Conservation (phyloP, 2,888 invertebrate species). For the Alviniconcha strummeri region DNA sequence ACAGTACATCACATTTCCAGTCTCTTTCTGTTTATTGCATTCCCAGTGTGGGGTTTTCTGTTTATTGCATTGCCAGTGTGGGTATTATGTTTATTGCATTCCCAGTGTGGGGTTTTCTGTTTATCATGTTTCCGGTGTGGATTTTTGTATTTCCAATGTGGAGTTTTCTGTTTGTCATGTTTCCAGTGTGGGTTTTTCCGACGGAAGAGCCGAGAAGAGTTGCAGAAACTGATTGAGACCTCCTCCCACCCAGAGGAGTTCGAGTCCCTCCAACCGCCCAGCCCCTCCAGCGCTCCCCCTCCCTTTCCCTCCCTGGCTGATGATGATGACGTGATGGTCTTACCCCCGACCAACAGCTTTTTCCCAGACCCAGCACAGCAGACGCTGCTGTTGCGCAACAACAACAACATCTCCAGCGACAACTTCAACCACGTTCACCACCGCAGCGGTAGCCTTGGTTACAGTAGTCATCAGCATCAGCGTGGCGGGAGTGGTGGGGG, state of each 20-base stretch:
- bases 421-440: background rate
- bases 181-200: constrained; percentile 62
- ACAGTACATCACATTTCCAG: too few species aligned
- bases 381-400: constrained; percentile 8
- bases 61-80: too few species aligned
- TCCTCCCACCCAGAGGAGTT: constrained; percentile 24
- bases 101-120: too few species aligned
- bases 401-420: constrained; percentile 26
- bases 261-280: constrained; percentile 18
- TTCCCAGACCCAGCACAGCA: constrained; percentile 8
- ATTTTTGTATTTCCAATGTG: constrained; percentile 48
- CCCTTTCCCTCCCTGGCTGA: constrained; percentile 17
- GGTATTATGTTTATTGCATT: too few species aligned
- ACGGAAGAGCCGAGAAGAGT: constrained; percentile 52
- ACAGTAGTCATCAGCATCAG: background rate
- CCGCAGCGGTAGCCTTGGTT: constrained; percentile 8
- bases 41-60: too few species aligned
- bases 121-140: constrained; percentile 50
- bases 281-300: background rate
- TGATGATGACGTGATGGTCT: constrained; percentile 36
- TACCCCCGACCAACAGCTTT: constrained; percentile 29
- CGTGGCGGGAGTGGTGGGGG: constrained; percentile 2
- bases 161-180: too few species aligned
- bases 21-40: too few species aligned
- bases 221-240: constrained; percentile 42